Evolutionary conservation across 2,113 vertebrate species (phyloP).

Genomic region (Ahaetulla prasina): DNA sequence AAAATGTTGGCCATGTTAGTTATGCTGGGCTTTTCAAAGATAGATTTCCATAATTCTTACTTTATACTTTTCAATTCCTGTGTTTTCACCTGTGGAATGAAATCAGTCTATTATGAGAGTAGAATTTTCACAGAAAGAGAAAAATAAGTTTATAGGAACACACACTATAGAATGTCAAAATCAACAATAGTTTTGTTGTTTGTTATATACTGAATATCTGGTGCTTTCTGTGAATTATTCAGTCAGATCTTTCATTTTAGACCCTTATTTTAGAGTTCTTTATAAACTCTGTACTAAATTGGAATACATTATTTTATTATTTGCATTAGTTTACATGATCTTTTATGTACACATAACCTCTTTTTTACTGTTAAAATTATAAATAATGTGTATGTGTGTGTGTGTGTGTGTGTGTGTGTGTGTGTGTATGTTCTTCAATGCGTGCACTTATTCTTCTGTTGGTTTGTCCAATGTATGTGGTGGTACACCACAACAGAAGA

Average conservation of each 20-base stretch:
- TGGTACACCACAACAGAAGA: no score
- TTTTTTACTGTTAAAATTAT: background rate
- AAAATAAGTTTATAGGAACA: background rate
- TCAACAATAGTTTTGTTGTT: background rate
- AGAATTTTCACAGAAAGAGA: background rate
- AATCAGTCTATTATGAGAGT: background rate
- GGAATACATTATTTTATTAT: background rate
- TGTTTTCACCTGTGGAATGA: background rate
- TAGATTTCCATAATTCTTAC: background rate
- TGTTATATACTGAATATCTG: background rate
- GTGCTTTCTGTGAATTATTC: background rate
- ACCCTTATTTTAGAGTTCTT: background rate
- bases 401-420: no score
- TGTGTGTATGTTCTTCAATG: no score
- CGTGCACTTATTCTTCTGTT: no score
- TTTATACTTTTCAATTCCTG: background rate
- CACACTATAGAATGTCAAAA: background rate
- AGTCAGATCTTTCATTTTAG: background rate
- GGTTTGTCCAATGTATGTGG: no score
- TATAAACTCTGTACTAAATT: background rate
- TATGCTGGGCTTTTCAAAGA: background rate
- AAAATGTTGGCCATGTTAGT: background rate
- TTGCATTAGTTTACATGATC: background rate
- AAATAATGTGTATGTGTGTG: background rate
- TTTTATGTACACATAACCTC: background rate